Evolutionary conservation across 2,797 vertebrate species (phyloP).

Genomic region (Margarornis squamiger): DNA sequence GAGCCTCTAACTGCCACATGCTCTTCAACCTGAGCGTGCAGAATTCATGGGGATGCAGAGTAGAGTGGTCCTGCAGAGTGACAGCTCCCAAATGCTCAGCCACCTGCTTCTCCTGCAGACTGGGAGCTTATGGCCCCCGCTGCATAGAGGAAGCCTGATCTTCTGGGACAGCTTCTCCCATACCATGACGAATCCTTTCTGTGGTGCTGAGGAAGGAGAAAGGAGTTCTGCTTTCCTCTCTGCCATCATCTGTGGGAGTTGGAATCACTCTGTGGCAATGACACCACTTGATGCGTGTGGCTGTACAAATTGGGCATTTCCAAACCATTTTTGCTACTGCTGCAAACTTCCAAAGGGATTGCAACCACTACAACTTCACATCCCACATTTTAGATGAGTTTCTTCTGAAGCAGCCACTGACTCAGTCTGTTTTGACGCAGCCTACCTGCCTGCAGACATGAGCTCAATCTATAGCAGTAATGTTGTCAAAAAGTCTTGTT

Average conservation of each 20-base stretch:
- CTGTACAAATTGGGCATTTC: neutral
- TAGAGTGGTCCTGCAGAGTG: neutral
- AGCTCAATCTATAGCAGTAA: neutral
- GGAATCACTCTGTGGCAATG: neutral
- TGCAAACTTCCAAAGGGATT: neutral
- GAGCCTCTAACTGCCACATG: neutral
- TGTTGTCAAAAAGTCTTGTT: neutral
- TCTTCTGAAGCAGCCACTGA: neutral
- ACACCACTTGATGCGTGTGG: neutral
- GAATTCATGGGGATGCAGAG: neutral
- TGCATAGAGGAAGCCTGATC: neutral
- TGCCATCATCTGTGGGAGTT: neutral
- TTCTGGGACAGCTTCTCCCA: neutral
- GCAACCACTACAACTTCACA: conserved; percentile 1
- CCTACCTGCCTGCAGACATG: conserved; percentile 30
- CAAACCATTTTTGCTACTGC: neutral
- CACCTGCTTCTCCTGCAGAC: neutral
- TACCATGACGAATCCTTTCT: neutral
- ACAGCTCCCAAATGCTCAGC: conserved; percentile 15
- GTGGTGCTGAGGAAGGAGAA: conserved; percentile 18
- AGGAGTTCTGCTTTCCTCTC: neutral
- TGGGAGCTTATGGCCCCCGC: neutral
- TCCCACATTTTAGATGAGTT: neutral
- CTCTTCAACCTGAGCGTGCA: neutral
- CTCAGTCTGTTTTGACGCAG: conserved; percentile 23